Base-by-base conservation (phyloP, 30 jellyfish, hydroid and myxozoan species). In the Hydractinia echinata region DNA sequence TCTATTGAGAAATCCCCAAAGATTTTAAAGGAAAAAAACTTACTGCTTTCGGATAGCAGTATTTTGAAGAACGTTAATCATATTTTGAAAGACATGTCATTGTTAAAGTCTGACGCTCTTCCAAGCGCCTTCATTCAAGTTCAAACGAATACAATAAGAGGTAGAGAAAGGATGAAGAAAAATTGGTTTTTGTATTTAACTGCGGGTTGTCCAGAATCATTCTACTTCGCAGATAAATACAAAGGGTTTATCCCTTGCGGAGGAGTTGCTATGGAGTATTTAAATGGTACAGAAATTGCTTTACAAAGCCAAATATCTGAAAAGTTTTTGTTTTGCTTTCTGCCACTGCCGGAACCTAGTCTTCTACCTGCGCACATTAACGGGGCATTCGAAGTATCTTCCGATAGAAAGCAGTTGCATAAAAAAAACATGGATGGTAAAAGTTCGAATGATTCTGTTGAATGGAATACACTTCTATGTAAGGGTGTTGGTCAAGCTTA, bases 331-430 rank as follows among this genome's bases (percentile, higher is more conserved):
- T 89, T 70, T 62, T 89, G 97, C 62, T 84, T 85, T 66, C 66
- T 89, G 64, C 97, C 97, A 9, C 76, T 89, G 19, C 95, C 95
- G 10, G 76, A 81, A 20, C 51, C 19, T 9, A 84, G 79, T 30
- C 79, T 68, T 13, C 81, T 89, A 7, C 85, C 83, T 72, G 95
- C 85, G 30, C 97, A 89, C 56, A 73, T 89, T 15, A 89, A 89
- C 61, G 85, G 95, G 51, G 81, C 91, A 6, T 89, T 89, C 81
- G 92, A 88, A 10, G 76, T 89, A 4, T 67, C 96, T 21, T 64
- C 61, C 5, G 91, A 89, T 55, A 62, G 96, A 30, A 83, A 80
- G 50, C 83, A 61, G 51, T 21, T 80, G 30, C 68, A n/a, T 8
- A 52, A 39, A 16, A 39, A 49, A 19, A 80, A 83, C 19, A 66